These are phyloP conservation scores for Urosaurus nigricauda DNA, from an alignment of 2,797 vertebrate species.

Conservation along the genomic window DNA sequence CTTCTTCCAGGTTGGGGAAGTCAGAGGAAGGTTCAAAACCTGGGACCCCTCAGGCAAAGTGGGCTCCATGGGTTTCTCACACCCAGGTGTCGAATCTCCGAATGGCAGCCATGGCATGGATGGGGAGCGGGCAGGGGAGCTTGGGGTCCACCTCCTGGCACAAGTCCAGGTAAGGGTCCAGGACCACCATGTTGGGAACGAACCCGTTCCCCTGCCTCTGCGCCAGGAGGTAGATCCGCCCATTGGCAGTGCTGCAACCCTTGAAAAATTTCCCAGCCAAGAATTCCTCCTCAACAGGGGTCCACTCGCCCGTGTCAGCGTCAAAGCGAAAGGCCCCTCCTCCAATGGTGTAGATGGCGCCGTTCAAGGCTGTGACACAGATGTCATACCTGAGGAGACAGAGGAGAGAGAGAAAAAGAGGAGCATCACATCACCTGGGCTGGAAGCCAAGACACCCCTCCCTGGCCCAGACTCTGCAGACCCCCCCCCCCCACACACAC, in stretches of 20 bases:
- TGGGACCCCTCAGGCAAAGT: background rate
- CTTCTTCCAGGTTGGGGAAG: no score
- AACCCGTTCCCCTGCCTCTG: constrained; percentile 84
- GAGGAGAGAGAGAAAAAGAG: background rate
- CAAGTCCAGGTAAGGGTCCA: constrained; percentile 87
- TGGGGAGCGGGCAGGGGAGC: constrained; percentile 87
- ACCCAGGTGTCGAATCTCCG: constrained; percentile 55
- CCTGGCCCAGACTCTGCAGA: background rate
- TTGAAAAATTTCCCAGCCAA: constrained; percentile 87
- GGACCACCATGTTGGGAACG: constrained; percentile 83
- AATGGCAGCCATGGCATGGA: constrained; percentile 84
- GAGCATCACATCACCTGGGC: background rate
- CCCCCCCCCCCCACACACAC: no score
- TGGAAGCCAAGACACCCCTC: no score
- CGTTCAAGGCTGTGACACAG: constrained; percentile 87
- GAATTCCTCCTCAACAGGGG: constrained; percentile 82
- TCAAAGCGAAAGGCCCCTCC: constrained; percentile 87
- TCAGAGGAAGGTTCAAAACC: no score
- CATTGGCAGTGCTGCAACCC: constrained; percentile 84
- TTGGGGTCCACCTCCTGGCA: constrained; percentile 83
- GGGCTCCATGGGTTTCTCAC: background rate
- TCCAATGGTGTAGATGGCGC: constrained; percentile 89
- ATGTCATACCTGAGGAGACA: constrained; percentile 86
- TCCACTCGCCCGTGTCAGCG: constrained; percentile 88
- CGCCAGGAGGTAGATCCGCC: constrained; percentile 87